Conservation (phyloP, 2,113 vertebrate genomes). For the Brachyistius frenatus region DNA sequence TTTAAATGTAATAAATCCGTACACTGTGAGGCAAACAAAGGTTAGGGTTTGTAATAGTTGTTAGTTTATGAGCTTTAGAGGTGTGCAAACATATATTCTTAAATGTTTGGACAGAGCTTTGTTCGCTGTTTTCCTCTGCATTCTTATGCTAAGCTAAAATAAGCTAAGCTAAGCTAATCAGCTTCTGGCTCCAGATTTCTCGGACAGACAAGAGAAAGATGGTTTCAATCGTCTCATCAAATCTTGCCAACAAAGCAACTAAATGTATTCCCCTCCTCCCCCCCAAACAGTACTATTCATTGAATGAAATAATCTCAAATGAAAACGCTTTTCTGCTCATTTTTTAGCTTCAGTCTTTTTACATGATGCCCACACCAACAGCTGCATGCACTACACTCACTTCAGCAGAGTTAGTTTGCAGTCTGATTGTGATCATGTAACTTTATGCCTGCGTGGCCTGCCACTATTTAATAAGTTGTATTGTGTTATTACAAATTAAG, state of each 20-base stretch:
- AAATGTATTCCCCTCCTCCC: neutral
- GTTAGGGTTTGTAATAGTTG: no score
- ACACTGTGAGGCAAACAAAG: no score
- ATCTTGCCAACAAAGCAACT: neutral
- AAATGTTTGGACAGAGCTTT: no score
- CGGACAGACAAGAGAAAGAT: no score
- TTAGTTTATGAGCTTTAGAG: no score
- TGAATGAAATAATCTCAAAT: neutral
- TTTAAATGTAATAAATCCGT: no score
- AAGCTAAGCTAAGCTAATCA: no score
- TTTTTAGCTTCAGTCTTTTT: neutral
- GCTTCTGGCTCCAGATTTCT: no score
- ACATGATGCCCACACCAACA: neutral
- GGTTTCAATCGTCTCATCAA: neutral
- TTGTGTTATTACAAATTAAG: constrained; percentile 50
- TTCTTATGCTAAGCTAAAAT: no score
- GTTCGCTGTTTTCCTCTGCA: no score
- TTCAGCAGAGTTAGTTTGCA: constrained; percentile 28
- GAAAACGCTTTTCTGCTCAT: neutral
- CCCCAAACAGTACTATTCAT: neutral
- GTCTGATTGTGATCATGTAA: constrained; percentile 61
- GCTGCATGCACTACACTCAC: constrained; percentile 30
- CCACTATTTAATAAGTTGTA: constrained; percentile 52
- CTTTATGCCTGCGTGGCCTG: constrained; percentile 50
- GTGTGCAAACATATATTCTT: no score